Percentiles rank a stretch among this genome's conserved stretches.
These are phyloP conservation scores for Gonocerus acuteangulatus DNA, from an alignment of 2,888 invertebrate species.

Conservation along the genomic window DNA sequence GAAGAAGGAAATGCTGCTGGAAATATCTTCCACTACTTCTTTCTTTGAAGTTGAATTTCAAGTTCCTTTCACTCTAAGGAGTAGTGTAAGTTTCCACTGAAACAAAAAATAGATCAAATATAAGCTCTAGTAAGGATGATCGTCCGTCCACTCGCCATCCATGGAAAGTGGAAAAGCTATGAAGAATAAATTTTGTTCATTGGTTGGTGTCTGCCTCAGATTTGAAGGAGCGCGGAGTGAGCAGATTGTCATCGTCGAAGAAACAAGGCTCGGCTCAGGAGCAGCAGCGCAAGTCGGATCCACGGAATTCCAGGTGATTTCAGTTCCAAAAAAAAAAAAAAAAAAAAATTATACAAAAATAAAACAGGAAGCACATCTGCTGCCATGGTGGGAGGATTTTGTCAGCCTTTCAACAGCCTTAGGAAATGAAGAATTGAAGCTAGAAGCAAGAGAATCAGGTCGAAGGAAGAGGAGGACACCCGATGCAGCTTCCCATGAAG, in stretches of 20 bases:
- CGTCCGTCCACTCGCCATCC: constrained; percentile 7
- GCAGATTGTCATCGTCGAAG: constrained; percentile 20
- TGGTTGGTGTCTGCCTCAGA: constrained; percentile 32
- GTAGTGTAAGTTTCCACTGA: constrained; percentile 12
- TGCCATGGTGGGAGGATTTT: no score
- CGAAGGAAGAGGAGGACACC: no score
- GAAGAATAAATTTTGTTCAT: constrained; percentile 15
- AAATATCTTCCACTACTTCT: constrained; percentile 19
- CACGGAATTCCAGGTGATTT: constrained; percentile 24
- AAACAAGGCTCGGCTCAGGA: constrained; percentile 15
- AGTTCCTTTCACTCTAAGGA: constrained; percentile 7
- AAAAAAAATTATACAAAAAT: no score
- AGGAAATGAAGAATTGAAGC: no score
- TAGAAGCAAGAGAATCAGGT: no score
- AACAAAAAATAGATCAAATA: no score
- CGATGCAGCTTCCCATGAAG: no score
- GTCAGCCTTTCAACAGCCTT: no score
- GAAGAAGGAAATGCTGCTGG: constrained; percentile 5
- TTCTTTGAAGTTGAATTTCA: not conserved
- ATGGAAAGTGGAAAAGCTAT: constrained; percentile 1
- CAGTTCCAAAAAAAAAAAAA: constrained; percentile 13
- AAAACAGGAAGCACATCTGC: no score
- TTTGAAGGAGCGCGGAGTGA: constrained; percentile 29
- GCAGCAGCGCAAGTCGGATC: constrained; percentile 20
- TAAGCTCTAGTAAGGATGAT: not conserved